phyloP scores from a whole-genome alignment of 2,888 invertebrate species.

The Litoditis marina region DNA sequence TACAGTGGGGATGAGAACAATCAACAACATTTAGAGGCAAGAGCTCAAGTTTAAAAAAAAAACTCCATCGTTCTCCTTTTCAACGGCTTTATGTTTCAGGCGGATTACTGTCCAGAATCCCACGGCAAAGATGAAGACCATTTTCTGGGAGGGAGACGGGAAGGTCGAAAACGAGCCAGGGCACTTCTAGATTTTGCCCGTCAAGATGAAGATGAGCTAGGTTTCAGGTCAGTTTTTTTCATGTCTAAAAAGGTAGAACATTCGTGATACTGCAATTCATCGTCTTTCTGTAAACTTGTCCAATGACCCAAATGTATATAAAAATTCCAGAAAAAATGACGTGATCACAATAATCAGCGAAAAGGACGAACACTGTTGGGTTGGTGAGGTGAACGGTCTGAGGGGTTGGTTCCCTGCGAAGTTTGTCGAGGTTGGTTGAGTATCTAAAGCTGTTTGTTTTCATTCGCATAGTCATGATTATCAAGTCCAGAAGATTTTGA shows the following conservation, averaged over 20 bases:
- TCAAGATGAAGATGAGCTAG: slow-evolving; percentile 82
- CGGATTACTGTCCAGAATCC: slow-evolving; percentile 92
- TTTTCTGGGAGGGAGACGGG: slow-evolving; percentile 86
- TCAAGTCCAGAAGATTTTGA: too few relatives aligned
- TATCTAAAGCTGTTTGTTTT: too few relatives aligned
- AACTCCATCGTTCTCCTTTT: not conserved
- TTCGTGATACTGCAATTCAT: too few relatives aligned
- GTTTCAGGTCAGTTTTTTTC: slow-evolving; percentile 69
- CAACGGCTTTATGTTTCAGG: slow-evolving; percentile 62
- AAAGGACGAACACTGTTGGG: slow-evolving; percentile 68
- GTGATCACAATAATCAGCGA: slow-evolving; percentile 80
- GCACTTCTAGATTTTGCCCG: slow-evolving; percentile 88
- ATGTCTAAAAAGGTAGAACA: not conserved
- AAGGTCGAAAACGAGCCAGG: slow-evolving; percentile 84
- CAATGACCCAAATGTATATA: slow-evolving; percentile 5
- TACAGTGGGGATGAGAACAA: too few relatives aligned
- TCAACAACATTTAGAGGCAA: too few relatives aligned
- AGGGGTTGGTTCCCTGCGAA: slow-evolving; percentile 68
- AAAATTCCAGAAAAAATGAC: slow-evolving; percentile 79
- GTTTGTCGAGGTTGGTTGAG: slow-evolving; percentile 64
- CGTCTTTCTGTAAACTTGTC: too few relatives aligned
- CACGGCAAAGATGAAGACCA: slow-evolving; percentile 89
- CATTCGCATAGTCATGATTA: too few relatives aligned
- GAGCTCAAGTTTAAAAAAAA: too few relatives aligned
- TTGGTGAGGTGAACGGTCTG: slow-evolving; percentile 66